A percentile compares a stretch with the other conserved stretches of the same genome.
These are phyloP conservation scores for Melanotaenia boesemani DNA, from an alignment of 2,797 vertebrate species.

Conservation along the genomic window DNA sequence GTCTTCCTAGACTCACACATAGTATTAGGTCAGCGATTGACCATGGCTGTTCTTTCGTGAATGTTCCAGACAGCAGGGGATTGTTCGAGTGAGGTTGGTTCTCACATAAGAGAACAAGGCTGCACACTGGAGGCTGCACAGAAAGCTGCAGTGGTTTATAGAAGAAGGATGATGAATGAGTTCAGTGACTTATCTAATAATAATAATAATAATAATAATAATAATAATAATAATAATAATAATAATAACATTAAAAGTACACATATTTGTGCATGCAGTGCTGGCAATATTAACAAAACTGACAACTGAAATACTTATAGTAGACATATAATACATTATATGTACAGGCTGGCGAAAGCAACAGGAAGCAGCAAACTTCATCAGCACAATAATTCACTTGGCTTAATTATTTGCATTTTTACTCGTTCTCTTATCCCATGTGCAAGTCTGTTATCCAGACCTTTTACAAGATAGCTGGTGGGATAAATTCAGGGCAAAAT, in stretches of 20 bases:
- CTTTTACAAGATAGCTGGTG: background rate
- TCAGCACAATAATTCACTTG: background rate
- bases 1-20: background rate
- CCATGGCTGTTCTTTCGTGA: conserved; percentile 8
- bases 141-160: background rate
- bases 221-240: too few relatives aligned
- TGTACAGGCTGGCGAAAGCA: background rate
- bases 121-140: background rate
- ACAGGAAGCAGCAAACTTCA: background rate
- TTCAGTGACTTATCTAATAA: background rate
- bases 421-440: background rate
- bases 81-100: background rate
- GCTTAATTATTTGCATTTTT: background rate
- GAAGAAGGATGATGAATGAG: background rate
- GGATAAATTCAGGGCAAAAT: background rate
- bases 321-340: too few relatives aligned
- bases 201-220: background rate
- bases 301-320: background rate
- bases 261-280: background rate
- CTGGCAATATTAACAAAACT: background rate
- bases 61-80: background rate
- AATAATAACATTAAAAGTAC: too few relatives aligned
- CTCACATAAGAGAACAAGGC: background rate
- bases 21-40: background rate
- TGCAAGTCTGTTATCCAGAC: background rate